These are phyloP conservation scores for Holacanthus passer DNA, from an alignment of 2,113 vertebrate species.

Conservation along the genomic window DNA sequence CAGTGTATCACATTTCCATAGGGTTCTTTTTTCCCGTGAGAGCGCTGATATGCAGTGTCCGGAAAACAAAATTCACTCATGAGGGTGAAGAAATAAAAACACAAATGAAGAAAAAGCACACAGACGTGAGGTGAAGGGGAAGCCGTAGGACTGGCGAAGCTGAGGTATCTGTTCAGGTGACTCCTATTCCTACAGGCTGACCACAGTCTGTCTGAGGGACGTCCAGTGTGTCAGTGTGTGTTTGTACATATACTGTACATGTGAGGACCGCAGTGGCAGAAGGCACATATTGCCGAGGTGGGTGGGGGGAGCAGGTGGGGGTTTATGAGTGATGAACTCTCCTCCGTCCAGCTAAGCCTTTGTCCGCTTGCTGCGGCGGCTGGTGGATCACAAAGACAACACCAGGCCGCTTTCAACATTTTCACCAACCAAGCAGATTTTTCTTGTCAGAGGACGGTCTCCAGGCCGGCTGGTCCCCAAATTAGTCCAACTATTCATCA, in stretches of 20 bases:
- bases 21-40: neutral
- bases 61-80: neutral
- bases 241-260: constrained; percentile 36
- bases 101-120: neutral
- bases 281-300: constrained; percentile 85
- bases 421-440: constrained; percentile 8
- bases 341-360: constrained; percentile 23
- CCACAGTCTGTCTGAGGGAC: constrained; percentile 12
- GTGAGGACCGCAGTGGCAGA: constrained; percentile 70
- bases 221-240: constrained; percentile 15
- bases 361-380: neutral
- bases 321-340: constrained; percentile 4
- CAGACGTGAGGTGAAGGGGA: neutral
- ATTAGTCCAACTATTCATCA: neutral
- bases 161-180: constrained; percentile 62
- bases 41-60: constrained; percentile 27
- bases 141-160: constrained; percentile 6
- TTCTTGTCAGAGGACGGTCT: neutral
- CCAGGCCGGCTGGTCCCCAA: neutral
- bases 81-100: constrained; percentile 3
- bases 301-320: neutral
- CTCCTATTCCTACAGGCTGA: constrained; percentile 10
- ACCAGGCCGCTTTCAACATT: neutral
- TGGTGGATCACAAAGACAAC: constrained; percentile 32
- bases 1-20: constrained; percentile 56